A percentile compares a stretch with the other conserved stretches of the same genome.
phyloP scores from a whole-genome alignment of 2,888 invertebrate genomes.

The Sympetrum striolatum region DNA sequence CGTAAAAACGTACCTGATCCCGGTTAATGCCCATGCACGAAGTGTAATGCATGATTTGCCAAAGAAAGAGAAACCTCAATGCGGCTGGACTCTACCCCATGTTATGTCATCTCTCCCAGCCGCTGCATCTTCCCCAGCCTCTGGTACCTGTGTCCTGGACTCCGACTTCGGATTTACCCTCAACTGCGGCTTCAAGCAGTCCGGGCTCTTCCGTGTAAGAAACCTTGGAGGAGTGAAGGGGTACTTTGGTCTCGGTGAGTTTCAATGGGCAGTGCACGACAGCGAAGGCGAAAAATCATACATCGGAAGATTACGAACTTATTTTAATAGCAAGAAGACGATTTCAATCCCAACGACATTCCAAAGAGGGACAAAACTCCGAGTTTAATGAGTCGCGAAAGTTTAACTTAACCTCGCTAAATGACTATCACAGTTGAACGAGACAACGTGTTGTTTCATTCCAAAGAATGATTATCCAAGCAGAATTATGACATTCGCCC shows the following conservation, averaged over 20 bases:
- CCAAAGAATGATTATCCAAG: no score
- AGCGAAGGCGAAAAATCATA: neutral
- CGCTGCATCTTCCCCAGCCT: conserved; percentile 57
- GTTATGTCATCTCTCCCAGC: neutral
- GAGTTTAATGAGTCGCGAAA: neutral
- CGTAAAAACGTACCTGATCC: neutral
- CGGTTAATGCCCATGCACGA: neutral
- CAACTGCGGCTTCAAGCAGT: conserved; percentile 93
- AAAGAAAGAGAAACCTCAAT: neutral
- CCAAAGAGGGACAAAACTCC: neutral
- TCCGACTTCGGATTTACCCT: conserved; percentile 89
- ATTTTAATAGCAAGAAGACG: neutral
- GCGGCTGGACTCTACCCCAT: neutral
- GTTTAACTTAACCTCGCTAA: neutral
- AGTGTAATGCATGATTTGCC: neutral
- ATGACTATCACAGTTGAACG: no score
- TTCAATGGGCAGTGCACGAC: neutral
- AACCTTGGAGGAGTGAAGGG: conserved; percentile 91
- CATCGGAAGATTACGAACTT: neutral
- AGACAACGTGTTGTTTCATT: no score
- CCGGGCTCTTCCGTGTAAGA: conserved; percentile 86
- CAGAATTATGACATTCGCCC: no score
- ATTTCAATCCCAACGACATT: neutral
- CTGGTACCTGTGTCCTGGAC: conserved; percentile 83
- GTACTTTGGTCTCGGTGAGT: conserved; percentile 87